Evolutionary conservation across 2,113 vertebrate genomes (phyloP), one percentile per base, ranked within the genome.

Genomic region (Sinocyclocheilus rhinocerous): DNA sequence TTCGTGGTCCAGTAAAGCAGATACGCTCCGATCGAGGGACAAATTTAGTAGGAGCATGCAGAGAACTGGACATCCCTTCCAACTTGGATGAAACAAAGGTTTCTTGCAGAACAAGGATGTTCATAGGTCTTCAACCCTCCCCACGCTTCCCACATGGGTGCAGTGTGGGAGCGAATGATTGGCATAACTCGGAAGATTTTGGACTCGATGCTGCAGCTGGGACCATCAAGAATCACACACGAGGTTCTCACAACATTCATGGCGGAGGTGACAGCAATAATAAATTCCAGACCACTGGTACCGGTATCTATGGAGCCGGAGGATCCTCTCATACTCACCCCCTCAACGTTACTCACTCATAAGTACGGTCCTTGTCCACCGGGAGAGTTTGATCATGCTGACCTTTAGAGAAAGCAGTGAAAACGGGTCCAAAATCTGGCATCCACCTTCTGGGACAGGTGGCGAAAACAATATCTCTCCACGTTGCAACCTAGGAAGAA

Each of bases 371-470:
- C 83, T 76, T 48, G 52, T 48, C 61, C 84, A 29, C 75, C 84
- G 36, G 59, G 39, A 2, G 59, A 85, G 20, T 39, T 85, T 57
- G 76, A 85, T 12, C 6, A 8, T 18, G 29, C 39, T 4, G 18
- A 79, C 55, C 36, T 67, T 2, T 57, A 72, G 48, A 61, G 13
- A 29, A 29, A 48, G 39, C 83, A 84, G 36, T 76, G 50, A 52
- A 84, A 76, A 33, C 83, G 26, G 39, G 70, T 84, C 13, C 55
- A 84, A 33, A 84, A 55, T 59, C 15, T 84, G 22, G 70, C 81
- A 42, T 36, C 61, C 24, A 70, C 81, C 10, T 84, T 84, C 67
- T 84, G 69, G 50, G 50, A 52, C 15, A 52, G 50, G 50, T 52
- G 50, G 50, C 50, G 15, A 16, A 52, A 61, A 18, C 57, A 61